Evolutionary conservation across 1,140 invertebrate species (phyloP), one percentile per base, ranked within the genome.

Genomic region (Thalassaphorura encarpata): DNA sequence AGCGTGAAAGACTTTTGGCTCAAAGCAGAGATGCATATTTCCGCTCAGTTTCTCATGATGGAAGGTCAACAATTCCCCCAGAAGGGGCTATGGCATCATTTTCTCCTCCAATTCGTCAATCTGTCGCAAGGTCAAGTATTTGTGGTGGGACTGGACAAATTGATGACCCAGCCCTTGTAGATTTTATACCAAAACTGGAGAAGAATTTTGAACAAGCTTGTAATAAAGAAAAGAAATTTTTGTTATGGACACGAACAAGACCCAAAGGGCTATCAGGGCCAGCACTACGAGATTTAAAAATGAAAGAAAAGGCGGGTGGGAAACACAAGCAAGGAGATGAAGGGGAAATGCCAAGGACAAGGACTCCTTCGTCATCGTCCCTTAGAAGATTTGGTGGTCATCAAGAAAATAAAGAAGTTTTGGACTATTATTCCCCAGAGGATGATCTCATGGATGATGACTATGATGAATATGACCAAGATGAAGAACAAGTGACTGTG

Each of bases 201-300:
- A 81, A 83, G 16, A 84, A 88, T 66, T 91, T 89, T 67, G 85
- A 89, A 67, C 79, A 86, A 42, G 80, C 88, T 0, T 89, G 87
- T 66, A 77, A 80, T 40, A 78, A 78, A 52, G 84, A 87, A 67
- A 80, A 82, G 0, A 78, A 79, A 40, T 90, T 89, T 64, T 69
- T 91, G 16, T 70, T 88, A 0, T 88, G 85, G 86, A 76, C 85
- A 36, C 85, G 87, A 68, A 79, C 81, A 82, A 0, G 83, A 83
- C 0, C 83, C 78, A 33, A 67, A 83, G 23, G 73, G 71, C 0
- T 78, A 79, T 49, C 70, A 75, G 2, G 73, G 76, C 2, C 77
- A 76, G 51, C 71, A 76, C 40, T 76, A 77, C 31, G 71, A 76
- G 15, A 63, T 18, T 21, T 74, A 76, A 45, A 72, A 74, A 18